Conservation (phyloP, 2,797 vertebrate genomes). For the Artibeus lituratus region DNA sequence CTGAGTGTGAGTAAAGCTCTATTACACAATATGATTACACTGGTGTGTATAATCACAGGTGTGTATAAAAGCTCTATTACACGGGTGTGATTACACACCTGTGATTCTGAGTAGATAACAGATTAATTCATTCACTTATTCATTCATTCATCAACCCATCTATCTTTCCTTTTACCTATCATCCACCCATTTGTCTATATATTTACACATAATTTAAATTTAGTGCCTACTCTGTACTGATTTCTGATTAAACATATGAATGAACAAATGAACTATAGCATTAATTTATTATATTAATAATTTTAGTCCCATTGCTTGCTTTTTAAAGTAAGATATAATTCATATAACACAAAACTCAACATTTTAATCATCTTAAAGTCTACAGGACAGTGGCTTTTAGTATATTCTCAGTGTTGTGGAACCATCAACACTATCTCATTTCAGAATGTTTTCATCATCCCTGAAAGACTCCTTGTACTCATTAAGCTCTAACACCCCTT, state of each 20-base stretch:
- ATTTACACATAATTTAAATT: neutral
- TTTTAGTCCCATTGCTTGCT: neutral
- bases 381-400: neutral
- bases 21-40: neutral
- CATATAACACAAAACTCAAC: neutral
- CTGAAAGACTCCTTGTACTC: neutral
- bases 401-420: neutral
- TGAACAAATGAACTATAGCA: neutral
- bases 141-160: neutral
- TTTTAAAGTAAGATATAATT: neutral
- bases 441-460: neutral
- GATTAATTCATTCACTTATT: neutral
- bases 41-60: no score
- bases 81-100: neutral
- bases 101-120: neutral
- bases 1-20: neutral
- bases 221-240: neutral
- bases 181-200: neutral
- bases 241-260: neutral
- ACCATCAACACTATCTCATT: neutral
- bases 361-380: neutral
- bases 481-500: neutral
- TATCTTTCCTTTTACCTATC: neutral
- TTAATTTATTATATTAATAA: neutral
- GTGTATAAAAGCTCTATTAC: neutral